Evolutionary conservation across 2,113 vertebrate species (phyloP), one percentile per base, ranked within the genome.

Genomic region (Siniperca chuatsi): DNA sequence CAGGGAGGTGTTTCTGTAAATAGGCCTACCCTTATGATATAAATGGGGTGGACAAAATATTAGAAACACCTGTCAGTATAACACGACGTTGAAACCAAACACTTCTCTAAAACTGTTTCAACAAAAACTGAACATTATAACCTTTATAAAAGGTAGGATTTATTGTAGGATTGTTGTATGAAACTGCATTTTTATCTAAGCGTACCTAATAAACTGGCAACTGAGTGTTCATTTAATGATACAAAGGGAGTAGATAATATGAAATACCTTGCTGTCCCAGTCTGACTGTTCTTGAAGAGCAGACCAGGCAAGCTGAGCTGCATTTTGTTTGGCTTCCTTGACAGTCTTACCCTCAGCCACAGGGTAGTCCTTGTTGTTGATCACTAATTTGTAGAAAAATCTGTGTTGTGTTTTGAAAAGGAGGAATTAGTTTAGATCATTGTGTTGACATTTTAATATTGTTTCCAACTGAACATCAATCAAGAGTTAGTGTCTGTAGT

Each of bases 291-390:
- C 70, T 8, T 77, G 58, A 33, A 95, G 77, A 48, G 75, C 77
- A 58, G 4, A 70, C 91, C 75, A 94, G 23, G 94, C 93, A 23
- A 71, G 52, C 72, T 75, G 50, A 52, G 95, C 94, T 21, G 95
- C 95, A 1, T 89, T 84, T 48, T 91, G 91, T 87, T 25, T 89
- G 8, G 95, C 95, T 9, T 94, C 85, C 57, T 90, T 94, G 1
- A 2, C 0, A 11, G 0, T 90, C 6, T 78, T 92, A 11, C 93
- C 95, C 1, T 57, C n/a, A 52, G 46, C 90, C 33, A 67, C 85
- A 16, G 92, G 87, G 46, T 94, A 96, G 8, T 91, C 75, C 16
- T 58, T 89, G 0, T 42, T 0, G 4, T 79, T 12, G 0, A 95
- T 93, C 1, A 86, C 25, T 37, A 89, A 78, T 50, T 76, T 95